Base-by-base conservation (phyloP, 2,888 invertebrate genomes). In the Mimas tiliae region DNA sequence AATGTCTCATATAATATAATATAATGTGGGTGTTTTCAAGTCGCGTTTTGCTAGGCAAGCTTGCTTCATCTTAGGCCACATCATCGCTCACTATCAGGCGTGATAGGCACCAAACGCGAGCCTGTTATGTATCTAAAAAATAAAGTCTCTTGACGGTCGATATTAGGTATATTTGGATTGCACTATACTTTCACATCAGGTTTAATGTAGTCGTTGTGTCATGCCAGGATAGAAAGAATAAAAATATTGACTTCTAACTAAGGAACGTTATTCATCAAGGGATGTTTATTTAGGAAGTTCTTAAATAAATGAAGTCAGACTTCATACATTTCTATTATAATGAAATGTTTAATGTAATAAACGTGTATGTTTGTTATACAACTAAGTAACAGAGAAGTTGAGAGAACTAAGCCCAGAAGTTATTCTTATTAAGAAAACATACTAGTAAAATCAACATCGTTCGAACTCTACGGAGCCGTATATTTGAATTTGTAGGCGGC, bases 361-460 rank as follows among this genome's bases (percentile, higher is more conserved):
- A 16, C 48, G 48, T 16, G 55, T 55, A 48, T 63, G 52, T 51
- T 33, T 63, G 63, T 52, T 14, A 21, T 27, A 42, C 64, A 42
- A 16, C 38, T 63, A 52, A 52, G 34, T 63, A 21, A 42, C 16
- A 21, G 14, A 52, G 34, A 19, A 64, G 33, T 58, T 12, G 52
- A 58, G 58, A 55, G 50, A 65, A 65, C 27, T 50, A 66, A 48
- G 34, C 45, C 16, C 58, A 38, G 21, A 65, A 67, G 51, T 58
- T 58, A 33, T 50, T 21, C 19, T 50, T 52, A 58, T 42, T 58
- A 58, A 58, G 58, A 78, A 76, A 70, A 74, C 73, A 72, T 72
- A 78, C 71, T 73, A 75, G 67, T 58, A 58, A 58, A 58, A 58
- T 58, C 58, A 58, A 58, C 58, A 58, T 11, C 4, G 55, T 19